Conservation (phyloP, 2,113 vertebrate species). For the Echinops telfairi region DNA sequence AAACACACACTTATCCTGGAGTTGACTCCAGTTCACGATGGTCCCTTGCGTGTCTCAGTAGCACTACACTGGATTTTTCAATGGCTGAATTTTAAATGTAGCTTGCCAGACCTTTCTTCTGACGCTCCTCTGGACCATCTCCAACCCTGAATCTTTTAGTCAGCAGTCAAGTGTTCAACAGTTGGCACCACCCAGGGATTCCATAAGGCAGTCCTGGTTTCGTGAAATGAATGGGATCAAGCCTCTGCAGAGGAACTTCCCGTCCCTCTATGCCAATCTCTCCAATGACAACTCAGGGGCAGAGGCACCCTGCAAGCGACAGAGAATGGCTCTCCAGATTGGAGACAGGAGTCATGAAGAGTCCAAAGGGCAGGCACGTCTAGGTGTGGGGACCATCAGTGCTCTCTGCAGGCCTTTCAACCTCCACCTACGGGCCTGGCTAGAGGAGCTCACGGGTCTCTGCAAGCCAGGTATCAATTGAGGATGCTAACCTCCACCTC, state of each 20-base stretch:
- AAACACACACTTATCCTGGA: background rate
- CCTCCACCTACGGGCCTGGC: background rate
- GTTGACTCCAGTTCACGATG: background rate
- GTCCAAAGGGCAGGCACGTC: background rate
- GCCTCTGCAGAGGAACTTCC: background rate
- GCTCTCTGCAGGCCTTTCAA: background rate
- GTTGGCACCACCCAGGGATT: background rate
- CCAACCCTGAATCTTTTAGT: background rate
- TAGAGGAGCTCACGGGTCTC: background rate
- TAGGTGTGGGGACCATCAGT: no score
- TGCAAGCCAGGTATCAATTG: background rate
- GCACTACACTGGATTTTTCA: background rate
- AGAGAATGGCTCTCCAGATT: background rate
- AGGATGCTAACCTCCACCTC: background rate
- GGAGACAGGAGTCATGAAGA: background rate
- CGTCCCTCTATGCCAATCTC: background rate
- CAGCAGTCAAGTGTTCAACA: background rate
- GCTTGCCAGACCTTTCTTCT: no score
- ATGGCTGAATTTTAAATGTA: background rate
- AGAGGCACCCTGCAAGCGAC: background rate
- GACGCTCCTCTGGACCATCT: background rate
- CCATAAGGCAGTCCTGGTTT: background rate
- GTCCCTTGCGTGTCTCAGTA: background rate
- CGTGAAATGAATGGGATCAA: background rate
- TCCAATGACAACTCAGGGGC: background rate